phyloP scores from a whole-genome alignment of 2,113 vertebrate species.

The Bufo bufo region DNA sequence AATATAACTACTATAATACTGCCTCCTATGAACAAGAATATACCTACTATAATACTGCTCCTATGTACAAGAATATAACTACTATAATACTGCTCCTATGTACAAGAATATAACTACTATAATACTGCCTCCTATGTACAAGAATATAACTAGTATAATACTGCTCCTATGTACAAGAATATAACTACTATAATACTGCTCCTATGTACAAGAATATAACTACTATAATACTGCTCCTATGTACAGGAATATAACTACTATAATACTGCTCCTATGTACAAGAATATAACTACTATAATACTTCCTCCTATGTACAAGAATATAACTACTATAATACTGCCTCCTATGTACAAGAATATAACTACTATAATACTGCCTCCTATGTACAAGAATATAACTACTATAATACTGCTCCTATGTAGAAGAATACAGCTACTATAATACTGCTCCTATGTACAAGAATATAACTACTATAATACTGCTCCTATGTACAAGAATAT shows the following conservation, averaged over 20 bases:
- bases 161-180: neutral
- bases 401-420: neutral
- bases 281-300: slow-evolving; percentile 15
- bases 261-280: neutral
- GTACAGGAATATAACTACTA: too few relatives aligned
- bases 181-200: neutral
- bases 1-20: slow-evolving; percentile 17
- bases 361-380: neutral
- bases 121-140: neutral
- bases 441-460: slow-evolving; percentile 7
- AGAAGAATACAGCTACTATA: neutral
- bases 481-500: neutral
- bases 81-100: neutral
- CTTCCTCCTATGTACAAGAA: neutral
- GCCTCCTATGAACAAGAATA: neutral
- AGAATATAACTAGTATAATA: slow-evolving; percentile 9
- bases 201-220: slow-evolving; percentile 6
- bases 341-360: slow-evolving; percentile 1
- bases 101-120: slow-evolving; percentile 15
- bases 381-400: slow-evolving; percentile 1
- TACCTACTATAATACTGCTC: slow-evolving; percentile 5
- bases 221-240: neutral
- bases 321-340: neutral
- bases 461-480: slow-evolving; percentile 20
- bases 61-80: neutral